These are phyloP conservation scores for Triplophysa bombifrons DNA, from an alignment of 2,797 vertebrate species.

Conservation along the genomic window DNA sequence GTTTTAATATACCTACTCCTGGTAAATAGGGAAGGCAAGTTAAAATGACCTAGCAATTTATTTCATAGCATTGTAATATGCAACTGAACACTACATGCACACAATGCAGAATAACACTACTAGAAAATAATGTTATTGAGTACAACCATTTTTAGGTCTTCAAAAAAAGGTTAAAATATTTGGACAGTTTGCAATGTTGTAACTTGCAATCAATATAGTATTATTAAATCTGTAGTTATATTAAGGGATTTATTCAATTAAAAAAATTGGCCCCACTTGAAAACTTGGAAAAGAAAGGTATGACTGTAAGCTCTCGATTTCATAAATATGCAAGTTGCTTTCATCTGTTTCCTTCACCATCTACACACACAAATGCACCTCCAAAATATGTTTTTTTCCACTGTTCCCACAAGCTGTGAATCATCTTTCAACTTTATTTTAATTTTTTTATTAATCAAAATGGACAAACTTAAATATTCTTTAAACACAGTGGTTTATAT, in stretches of 20 bases:
- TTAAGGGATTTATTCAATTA: slow-evolving; percentile 23
- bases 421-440: slow-evolving; percentile 4
- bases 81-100: not conserved
- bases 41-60: slow-evolving; percentile 28
- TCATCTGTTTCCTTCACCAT: not conserved
- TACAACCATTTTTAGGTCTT: not conserved
- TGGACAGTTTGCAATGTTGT: slow-evolving; percentile 4
- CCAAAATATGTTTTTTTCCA: not conserved
- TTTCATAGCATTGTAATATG: not conserved
- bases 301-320: not conserved
- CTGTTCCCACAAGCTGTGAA: slow-evolving; percentile 8
- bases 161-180: not conserved
- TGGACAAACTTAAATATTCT: not conserved
- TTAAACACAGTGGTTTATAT: slow-evolving; percentile 1
- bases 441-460: no score
- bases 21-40: slow-evolving; percentile 54
- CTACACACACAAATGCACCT: not conserved
- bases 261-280: slow-evolving; percentile 49
- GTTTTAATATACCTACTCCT: slow-evolving; percentile 61
- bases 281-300: slow-evolving; percentile 9
- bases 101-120: not conserved
- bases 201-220: not conserved
- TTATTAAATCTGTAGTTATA: not conserved
- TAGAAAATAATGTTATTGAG: not conserved
- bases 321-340: not conserved